These are phyloP conservation scores for Cichlasoma orientale DNA, from an alignment of 2,797 vertebrate genomes.

Conservation along the genomic window DNA sequence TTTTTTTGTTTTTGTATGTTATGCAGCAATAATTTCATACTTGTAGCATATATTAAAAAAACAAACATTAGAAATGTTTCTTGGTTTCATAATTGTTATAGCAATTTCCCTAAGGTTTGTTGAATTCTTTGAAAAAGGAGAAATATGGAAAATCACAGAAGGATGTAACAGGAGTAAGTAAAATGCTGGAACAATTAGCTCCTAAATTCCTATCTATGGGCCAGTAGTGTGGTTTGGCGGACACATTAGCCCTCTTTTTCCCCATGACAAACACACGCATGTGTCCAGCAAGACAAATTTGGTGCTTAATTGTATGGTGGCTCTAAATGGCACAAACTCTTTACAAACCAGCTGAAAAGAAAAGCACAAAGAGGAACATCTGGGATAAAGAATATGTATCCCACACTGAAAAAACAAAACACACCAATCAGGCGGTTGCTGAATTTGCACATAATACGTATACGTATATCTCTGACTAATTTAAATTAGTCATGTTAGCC, in stretches of 20 bases:
- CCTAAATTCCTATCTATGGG: slow-evolving; percentile 69
- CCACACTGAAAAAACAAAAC: background rate
- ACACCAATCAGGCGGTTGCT: background rate
- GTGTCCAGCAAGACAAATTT: slow-evolving; percentile 47
- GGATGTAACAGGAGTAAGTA: slow-evolving; percentile 61
- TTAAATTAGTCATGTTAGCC: slow-evolving; percentile 5
- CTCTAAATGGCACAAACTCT: slow-evolving; percentile 34
- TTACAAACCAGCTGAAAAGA: slow-evolving; percentile 23
- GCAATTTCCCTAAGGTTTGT: slow-evolving; percentile 31
- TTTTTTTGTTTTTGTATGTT: too few species aligned
- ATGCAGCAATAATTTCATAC: background rate
- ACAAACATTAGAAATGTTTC: background rate
- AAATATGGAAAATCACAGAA: slow-evolving; percentile 59
- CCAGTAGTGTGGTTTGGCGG: slow-evolving; percentile 73
- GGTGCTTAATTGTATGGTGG: slow-evolving; percentile 42
- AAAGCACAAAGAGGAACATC: background rate
- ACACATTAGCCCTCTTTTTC: slow-evolving; percentile 49
- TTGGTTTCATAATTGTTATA: slow-evolving; percentile 2
- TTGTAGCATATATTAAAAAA: background rate
- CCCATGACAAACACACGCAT: slow-evolving; percentile 62
- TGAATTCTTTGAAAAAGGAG: slow-evolving; percentile 32
- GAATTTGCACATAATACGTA: too few species aligned
- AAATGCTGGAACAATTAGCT: slow-evolving; percentile 65
- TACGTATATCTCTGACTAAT: background rate
- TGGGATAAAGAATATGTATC: slow-evolving; percentile 9